A percentile compares a stretch with the other conserved stretches of the same genome.
Conservation (phyloP, 1,140 invertebrate species). For the Aphidius ervi region DNA sequence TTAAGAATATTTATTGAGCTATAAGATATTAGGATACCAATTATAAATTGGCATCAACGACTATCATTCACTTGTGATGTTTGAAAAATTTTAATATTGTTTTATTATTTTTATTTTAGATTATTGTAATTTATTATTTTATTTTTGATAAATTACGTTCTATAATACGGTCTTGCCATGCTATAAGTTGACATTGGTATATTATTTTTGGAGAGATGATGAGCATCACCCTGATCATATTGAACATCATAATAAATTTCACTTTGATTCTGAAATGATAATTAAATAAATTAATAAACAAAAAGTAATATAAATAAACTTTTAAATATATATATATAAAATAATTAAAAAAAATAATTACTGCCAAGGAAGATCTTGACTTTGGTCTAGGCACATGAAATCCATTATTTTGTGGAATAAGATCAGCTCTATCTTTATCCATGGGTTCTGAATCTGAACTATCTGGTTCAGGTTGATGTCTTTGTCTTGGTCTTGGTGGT, state of each 20-base stretch:
- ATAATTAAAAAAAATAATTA: conserved; percentile 47
- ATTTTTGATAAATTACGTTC: conserved; percentile 37
- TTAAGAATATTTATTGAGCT: too few species aligned
- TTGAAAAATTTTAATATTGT: neutral
- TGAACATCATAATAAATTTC: conserved; percentile 86
- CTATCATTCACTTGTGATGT: neutral
- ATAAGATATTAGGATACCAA: too few species aligned
- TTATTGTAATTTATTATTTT: neutral
- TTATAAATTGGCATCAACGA: neutral
- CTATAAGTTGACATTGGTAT: conserved; percentile 70
- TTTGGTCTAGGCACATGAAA: conserved; percentile 71
- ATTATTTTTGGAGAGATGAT: conserved; percentile 57
- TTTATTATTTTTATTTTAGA: neutral
- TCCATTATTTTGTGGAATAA: conserved; percentile 57
- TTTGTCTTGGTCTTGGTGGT: conserved; percentile 39
- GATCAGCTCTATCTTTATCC: conserved; percentile 68
- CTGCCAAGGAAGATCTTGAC: conserved; percentile 68
- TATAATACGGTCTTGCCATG: conserved; percentile 47
- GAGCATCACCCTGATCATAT: conserved; percentile 67
- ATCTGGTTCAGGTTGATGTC: conserved; percentile 48
- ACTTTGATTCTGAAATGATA: conserved; percentile 67
- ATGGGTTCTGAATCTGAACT: conserved; percentile 59
- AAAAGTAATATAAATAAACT: conserved; percentile 1
- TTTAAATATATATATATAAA: neutral
- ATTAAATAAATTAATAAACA: conserved; percentile 3